These are phyloP conservation scores for Jaculus jaculus DNA, from an alignment of 2,113 vertebrate species.

Conservation along the genomic window DNA sequence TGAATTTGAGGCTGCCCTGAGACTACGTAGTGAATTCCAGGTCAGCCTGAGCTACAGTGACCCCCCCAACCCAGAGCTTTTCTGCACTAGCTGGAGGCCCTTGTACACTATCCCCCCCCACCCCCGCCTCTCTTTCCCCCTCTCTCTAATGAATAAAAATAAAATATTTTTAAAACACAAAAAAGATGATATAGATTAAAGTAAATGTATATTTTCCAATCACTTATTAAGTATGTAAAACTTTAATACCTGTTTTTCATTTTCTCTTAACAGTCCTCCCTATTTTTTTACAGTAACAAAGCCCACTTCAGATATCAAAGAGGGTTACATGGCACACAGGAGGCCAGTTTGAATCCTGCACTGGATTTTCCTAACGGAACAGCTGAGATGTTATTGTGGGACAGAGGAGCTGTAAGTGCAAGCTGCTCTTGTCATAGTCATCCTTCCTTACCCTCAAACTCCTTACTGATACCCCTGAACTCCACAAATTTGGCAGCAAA, in stretches of 20 bases:
- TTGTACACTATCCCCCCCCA: too few relatives aligned
- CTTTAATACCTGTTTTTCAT: neutral
- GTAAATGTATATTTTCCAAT: neutral
- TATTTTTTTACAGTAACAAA: neutral
- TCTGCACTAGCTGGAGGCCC: too few relatives aligned
- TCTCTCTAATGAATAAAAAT: too few relatives aligned
- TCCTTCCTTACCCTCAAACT: neutral
- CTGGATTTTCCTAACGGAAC: neutral
- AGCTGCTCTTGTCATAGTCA: neutral
- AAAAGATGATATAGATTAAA: neutral
- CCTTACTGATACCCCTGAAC: neutral
- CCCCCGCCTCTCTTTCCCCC: too few relatives aligned
- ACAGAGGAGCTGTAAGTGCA: neutral
- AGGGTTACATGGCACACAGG: neutral
- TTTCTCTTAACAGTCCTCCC: neutral
- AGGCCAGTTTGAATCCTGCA: neutral
- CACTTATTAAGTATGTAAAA: neutral
- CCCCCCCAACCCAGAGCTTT: too few relatives aligned
- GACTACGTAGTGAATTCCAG: too few relatives aligned
- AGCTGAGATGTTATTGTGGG: neutral
- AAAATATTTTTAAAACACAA: too few relatives aligned
- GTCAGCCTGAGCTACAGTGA: too few relatives aligned
- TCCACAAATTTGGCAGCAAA: neutral
- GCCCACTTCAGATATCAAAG: neutral
- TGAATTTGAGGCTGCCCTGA: too few relatives aligned